Percentiles rank a stretch among this genome's conserved stretches.
Evolutionary conservation across 1,140 invertebrate species (phyloP).

Genomic region (Charaxes varanes): DNA sequence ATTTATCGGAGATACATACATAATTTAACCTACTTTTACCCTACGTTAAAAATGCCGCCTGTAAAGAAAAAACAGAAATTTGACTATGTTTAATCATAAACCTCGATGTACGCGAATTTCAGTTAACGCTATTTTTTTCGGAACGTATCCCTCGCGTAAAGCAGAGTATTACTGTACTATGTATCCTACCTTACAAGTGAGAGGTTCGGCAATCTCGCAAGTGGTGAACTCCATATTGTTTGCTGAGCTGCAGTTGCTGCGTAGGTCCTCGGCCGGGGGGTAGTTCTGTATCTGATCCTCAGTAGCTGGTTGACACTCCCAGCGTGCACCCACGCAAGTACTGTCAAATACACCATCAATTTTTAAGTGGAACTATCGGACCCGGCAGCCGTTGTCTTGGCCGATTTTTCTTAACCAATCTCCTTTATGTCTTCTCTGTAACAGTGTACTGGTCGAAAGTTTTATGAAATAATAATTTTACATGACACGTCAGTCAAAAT

Average conservation of each 20-base stretch:
- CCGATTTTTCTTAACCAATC: no score
- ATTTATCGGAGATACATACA: no score
- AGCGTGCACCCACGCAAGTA: constrained; percentile 83
- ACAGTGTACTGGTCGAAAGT: no score
- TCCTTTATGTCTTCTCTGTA: no score
- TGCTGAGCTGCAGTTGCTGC: constrained; percentile 75
- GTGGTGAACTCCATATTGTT: constrained; percentile 83
- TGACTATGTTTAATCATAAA: constrained; percentile 3
- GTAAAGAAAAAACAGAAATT: no score
- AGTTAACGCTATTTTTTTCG: constrained; percentile 5
- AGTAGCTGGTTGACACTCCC: constrained; percentile 82
- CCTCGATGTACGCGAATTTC: constrained; percentile 5
- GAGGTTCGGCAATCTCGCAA: constrained; percentile 82
- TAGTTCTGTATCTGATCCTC: constrained; percentile 77
- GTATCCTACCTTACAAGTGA: constrained; percentile 82
- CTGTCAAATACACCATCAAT: no score
- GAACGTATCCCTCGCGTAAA: constrained; percentile 10
- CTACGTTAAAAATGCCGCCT: no score
- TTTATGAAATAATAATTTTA: no score
- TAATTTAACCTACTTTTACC: no score
- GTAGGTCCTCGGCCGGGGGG: constrained; percentile 76
- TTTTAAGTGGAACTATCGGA: no score
- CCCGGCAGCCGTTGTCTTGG: no score
- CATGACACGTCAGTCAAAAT: no score
- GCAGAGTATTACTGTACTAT: constrained; percentile 1